Evolutionary conservation across 2,113 vertebrate species (phyloP), one percentile per base, ranked within the genome.

Genomic region (Suricata suricatta): DNA sequence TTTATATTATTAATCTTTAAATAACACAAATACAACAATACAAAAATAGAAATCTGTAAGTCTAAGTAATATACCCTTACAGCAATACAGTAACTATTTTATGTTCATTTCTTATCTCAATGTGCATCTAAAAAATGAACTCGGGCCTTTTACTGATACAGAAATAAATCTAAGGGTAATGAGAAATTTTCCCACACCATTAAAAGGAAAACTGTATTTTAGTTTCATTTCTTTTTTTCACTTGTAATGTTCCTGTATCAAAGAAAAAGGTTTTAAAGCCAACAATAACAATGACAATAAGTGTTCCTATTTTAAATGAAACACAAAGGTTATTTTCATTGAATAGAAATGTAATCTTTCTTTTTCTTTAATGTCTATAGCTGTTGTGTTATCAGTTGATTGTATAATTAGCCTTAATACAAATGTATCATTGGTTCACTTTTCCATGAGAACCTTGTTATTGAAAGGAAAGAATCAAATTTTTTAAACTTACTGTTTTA

Each of bases 401-500:
- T 88, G 38, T 38, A 17, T 72, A 96, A 94, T 63, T 85, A 88
- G 31, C 19, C 79, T 93, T 93, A 88, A 85, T 47, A 50, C 44
- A 94, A 96, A 80, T 23, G 12, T 66, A 66, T 72, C n/a, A 85
- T 74, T 54, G 79, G 35, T 64, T 74, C 76, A 69, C n/a, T 94
- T 95, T 54, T 93, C 88, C 35, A 35, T 76, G 11, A 88, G 2
- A 96, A 97, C 2, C 31, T 50, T 74, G 63, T 60, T 50, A 82
- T 3, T 52, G 7, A 41, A 72, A 21, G 0, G 72, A 92, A 95
- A 38, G 6, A 60, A 82, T 5, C 31, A 96, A 63, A 90, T 81
- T 2, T 95, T 88, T 90, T 29, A 57, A 25, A 98, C 99, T 99
- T 99, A 99, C 99, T 27, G 99, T 99, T 98, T 99, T 99, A 66